A percentile compares a stretch with the other conserved stretches of the same genome.
Evolutionary conservation across 2,797 vertebrate species (phyloP).

Genomic region (Semotilus atromaculatus): DNA sequence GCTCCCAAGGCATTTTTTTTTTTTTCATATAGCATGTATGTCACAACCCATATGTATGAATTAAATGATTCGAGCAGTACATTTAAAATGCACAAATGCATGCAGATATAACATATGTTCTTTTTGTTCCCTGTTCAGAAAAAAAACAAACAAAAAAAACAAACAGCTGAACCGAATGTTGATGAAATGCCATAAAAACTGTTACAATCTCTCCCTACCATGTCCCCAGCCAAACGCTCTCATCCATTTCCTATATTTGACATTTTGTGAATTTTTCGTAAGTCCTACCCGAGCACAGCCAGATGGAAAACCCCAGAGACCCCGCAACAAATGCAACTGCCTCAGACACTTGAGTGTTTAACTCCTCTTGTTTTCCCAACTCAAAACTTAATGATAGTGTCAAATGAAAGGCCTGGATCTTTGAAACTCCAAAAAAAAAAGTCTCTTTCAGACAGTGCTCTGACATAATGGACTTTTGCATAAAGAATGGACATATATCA

Average conservation of each 20-base stretch:
- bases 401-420: slow-evolving; percentile 47
- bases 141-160: slow-evolving; percentile 1
- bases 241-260: slow-evolving; percentile 64
- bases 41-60: slow-evolving; percentile 5
- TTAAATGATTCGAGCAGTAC: slow-evolving; percentile 6
- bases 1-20: background rate
- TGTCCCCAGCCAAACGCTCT: slow-evolving; percentile 44
- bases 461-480: slow-evolving; percentile 47
- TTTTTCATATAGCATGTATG: background rate
- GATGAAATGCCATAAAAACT: background rate
- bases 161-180: background rate
- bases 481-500: slow-evolving; percentile 28
- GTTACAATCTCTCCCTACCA: background rate
- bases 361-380: slow-evolving; percentile 31
- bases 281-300: slow-evolving; percentile 55
- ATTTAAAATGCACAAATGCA: slow-evolving; percentile 10
- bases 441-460: slow-evolving; percentile 34
- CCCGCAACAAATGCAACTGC: slow-evolving; percentile 57
- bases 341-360: slow-evolving; percentile 46
- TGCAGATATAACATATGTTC: background rate
- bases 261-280: slow-evolving; percentile 66
- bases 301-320: slow-evolving; percentile 56
- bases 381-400: slow-evolving; percentile 32
- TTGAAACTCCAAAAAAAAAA: slow-evolving; percentile 44
- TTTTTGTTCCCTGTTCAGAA: background rate